Evolutionary conservation across 2,113 vertebrate species (phyloP).

Genomic region (Centropus bengalensis): DNA sequence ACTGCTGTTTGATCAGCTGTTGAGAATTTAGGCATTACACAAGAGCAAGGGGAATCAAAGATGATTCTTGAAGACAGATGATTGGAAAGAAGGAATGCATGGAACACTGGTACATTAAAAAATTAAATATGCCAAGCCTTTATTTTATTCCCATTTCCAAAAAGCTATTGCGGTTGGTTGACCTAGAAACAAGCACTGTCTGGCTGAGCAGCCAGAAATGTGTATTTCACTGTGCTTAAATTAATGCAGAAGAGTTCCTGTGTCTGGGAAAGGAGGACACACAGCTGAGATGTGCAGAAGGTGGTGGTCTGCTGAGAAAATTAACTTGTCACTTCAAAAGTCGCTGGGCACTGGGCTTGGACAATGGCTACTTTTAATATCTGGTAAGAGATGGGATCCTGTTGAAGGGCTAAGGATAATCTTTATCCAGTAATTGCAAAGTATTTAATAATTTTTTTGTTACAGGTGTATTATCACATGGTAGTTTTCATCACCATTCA

Average conservation of each 20-base stretch:
- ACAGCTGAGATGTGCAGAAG: neutral
- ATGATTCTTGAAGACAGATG: constrained; percentile 65
- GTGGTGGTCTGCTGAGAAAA: neutral
- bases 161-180: neutral
- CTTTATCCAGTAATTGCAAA: constrained; percentile 29
- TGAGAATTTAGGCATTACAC: constrained; percentile 76
- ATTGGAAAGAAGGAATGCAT: constrained; percentile 27
- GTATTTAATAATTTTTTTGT: constrained; percentile 16
- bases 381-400: neutral
- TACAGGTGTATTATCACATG: neutral
- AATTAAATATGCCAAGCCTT: neutral
- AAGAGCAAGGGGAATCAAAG: constrained; percentile 71
- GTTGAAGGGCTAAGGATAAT: constrained; percentile 30
- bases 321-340: constrained; percentile 28
- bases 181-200: constrained; percentile 1
- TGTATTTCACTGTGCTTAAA: neutral
- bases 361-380: constrained; percentile 22
- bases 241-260: neutral
- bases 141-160: constrained; percentile 12
- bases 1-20: constrained; percentile 79
- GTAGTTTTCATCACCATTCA: constrained; percentile 53
- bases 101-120: neutral
- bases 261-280: neutral
- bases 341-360: neutral
- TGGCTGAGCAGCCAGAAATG: neutral